Evolutionary conservation across 2,888 invertebrate genomes (phyloP).

Genomic region (Dryobota labecula): DNA sequence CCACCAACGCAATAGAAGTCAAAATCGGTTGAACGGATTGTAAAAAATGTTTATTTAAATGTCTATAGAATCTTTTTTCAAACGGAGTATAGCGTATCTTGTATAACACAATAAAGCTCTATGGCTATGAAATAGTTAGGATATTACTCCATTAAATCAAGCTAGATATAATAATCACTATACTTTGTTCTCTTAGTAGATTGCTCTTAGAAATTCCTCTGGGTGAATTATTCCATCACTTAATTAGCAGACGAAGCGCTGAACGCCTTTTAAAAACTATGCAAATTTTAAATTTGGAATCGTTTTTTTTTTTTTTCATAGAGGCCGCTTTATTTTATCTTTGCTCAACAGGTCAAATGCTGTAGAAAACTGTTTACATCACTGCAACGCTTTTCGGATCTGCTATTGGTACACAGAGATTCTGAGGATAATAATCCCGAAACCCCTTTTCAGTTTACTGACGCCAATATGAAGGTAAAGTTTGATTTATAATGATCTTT

Average conservation of each 20-base stretch:
- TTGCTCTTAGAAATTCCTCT: not conserved
- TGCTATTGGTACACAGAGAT: slow-evolving; percentile 81
- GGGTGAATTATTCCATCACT: slow-evolving; percentile 5
- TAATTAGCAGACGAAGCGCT: slow-evolving; percentile 5
- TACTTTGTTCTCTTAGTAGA: not conserved
- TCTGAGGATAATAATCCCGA: slow-evolving; percentile 75
- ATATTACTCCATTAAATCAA: not conserved
- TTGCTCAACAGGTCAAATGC: slow-evolving; percentile 62
- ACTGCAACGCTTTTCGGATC: slow-evolving; percentile 72
- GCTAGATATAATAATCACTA: not conserved
- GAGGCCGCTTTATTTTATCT: slow-evolving; percentile 5
- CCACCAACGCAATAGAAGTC: too few relatives aligned
- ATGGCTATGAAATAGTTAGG: not conserved
- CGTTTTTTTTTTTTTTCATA: not conserved
- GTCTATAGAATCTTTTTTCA: too few relatives aligned
- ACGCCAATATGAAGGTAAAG: slow-evolving; percentile 80
- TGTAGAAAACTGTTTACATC: slow-evolving; percentile 73
- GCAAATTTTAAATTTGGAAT: slow-evolving; percentile 16
- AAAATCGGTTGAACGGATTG: too few relatives aligned
- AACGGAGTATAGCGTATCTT: not conserved
- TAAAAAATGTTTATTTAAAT: too few relatives aligned
- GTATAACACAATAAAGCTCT: not conserved
- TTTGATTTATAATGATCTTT: not conserved
- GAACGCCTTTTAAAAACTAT: slow-evolving; percentile 4
- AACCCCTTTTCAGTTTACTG: slow-evolving; percentile 83